A percentile compares a stretch with the other conserved stretches of the same genome.
These are phyloP conservation scores for Arnoldichthys spilopterus DNA, from an alignment of 2,797 vertebrate genomes.

Conservation along the genomic window DNA sequence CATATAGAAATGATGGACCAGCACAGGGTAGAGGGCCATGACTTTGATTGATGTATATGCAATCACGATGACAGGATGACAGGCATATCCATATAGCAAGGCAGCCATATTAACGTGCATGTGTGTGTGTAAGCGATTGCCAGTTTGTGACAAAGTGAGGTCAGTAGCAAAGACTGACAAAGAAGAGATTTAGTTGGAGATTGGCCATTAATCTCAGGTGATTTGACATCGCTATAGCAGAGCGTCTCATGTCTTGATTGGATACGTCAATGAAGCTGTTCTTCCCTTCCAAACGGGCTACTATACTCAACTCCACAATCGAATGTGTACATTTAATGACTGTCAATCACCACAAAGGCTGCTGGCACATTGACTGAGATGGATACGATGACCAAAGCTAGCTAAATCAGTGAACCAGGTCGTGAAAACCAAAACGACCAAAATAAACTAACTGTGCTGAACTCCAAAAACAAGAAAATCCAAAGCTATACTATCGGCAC, in stretches of 20 bases:
- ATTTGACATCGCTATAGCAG: slow-evolving; percentile 27
- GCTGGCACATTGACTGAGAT: neutral
- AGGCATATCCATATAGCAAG: slow-evolving; percentile 19
- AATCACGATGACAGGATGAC: slow-evolving; percentile 48
- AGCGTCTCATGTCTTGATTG: neutral
- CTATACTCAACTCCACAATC: neutral
- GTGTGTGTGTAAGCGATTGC: neutral
- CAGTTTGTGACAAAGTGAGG: slow-evolving; percentile 35
- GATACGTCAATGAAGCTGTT: neutral
- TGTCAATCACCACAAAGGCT: neutral
- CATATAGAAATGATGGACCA: slow-evolving; percentile 37
- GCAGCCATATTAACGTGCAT: neutral
- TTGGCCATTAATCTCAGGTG: slow-evolving; percentile 34
- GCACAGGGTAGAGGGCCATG: slow-evolving; percentile 16
- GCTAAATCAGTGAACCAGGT: neutral
- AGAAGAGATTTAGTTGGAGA: slow-evolving; percentile 9
- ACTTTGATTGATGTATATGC: slow-evolving; percentile 51
- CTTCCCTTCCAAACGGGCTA: neutral
- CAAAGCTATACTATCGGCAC: neutral
- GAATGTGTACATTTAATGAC: neutral
- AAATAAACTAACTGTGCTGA: too few species aligned
- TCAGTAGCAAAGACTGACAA: slow-evolving; percentile 33
- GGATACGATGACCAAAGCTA: too few species aligned
- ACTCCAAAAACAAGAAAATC: neutral
- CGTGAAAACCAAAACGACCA: neutral